Evolutionary conservation across 2,888 invertebrate species (phyloP), one percentile per base, ranked within the genome.

Genomic region (Scaptomyza cyrtandrae): DNA sequence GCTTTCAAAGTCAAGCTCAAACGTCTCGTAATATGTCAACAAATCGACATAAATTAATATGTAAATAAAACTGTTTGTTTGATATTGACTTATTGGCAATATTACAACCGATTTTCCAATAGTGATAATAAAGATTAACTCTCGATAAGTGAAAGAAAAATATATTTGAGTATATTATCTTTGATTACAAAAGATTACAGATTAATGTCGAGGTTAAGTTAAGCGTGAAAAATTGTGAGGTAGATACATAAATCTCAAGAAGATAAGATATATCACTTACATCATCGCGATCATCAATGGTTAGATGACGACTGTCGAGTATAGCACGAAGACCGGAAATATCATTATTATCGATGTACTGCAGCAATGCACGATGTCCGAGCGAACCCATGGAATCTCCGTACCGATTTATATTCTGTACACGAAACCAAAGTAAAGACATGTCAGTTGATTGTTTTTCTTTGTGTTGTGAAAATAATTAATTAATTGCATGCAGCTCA

Each of bases 301-400:
- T 95, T 80, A 96, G 93, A 92, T 96, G 95, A 90, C 96, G 96
- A 91, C 95, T 96, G 90, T 96, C 95, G 89, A 98, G 94, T 93
- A 97, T 97, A 88, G 95, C 94, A 90, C 96, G 96, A 71, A 98
- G 93, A 86, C 96, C 97, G 71, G 93, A 93, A 84, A 96, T 93
- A 93, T 96, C 96, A 93, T 97, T 96, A 92, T 95, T 95, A 91
- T 95, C 95, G 91, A 97, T 95, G 93, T 95, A 96, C 92, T 94
- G 95, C 90, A 95, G 94, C 89, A 97, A 94, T 86, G 96, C 95
- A 91, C 96, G 95, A 93, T 96, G 97, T 93, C 96, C 96, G 91
- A 97, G 94, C 81, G 97, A 97, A 93, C 96, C 96, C 97, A 97
- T 97, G 94, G 97, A 97, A 94, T 97, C 97, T 93, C 95, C 95